Percentiles rank a stretch among this genome's conserved stretches.
Evolutionary conservation across 2,113 vertebrate genomes (phyloP).

Genomic region (Cyanoramphus novaezelandiae): DNA sequence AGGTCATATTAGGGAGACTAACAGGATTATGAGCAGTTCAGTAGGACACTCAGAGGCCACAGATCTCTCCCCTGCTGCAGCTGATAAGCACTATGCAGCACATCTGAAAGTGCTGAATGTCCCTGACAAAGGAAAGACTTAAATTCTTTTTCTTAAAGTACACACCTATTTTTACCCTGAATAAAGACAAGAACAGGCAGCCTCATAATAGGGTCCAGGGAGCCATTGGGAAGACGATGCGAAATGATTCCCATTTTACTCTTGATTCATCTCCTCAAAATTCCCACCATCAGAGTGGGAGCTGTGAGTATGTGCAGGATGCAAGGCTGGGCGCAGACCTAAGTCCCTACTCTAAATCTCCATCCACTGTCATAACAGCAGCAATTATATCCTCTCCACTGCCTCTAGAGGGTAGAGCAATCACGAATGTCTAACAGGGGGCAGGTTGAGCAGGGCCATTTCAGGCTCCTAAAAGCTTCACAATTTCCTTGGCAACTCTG

Average conservation of each 20-base stretch:
- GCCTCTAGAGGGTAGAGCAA: slow-evolving; percentile 57
- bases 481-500: not conserved
- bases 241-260: not conserved
- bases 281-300: fast-evolving
- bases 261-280: not conserved
- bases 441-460: not conserved
- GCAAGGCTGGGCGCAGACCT: not conserved
- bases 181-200: not conserved
- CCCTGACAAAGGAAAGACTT: not conserved
- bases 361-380: not conserved
- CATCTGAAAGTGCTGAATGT: not conserved
- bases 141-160: not conserved
- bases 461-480: not conserved
- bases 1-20: slow-evolving; percentile 37
- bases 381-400: not conserved
- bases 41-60: slow-evolving; percentile 4
- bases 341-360: not conserved
- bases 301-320: not conserved
- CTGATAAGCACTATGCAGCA: not conserved
- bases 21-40: slow-evolving; percentile 39
- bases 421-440: not conserved
- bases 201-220: not conserved
- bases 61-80: not conserved
- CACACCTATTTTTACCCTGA: not conserved
- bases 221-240: not conserved